Evolutionary conservation across 2,113 vertebrate genomes (phyloP).

Genomic region (Channa maculata): DNA sequence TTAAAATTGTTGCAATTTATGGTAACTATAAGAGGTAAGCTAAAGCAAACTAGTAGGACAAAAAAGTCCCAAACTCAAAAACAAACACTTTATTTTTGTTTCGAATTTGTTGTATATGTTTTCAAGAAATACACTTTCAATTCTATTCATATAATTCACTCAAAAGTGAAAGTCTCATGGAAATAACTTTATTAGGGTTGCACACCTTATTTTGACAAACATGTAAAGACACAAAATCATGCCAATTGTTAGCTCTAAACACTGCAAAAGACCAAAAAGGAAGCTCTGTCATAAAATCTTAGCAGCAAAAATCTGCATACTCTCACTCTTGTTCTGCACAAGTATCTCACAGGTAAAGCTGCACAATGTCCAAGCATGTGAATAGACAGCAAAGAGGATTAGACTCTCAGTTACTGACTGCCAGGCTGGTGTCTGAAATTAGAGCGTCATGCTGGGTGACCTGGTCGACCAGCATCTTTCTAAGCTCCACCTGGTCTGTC

Average conservation of each 20-base stretch:
- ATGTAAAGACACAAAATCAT: neutral
- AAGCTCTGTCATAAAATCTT: neutral
- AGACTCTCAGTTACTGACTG: slow-evolving; percentile 42
- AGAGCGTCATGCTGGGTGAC: slow-evolving; percentile 42
- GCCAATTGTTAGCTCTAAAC: neutral
- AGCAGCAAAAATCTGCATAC: neutral
- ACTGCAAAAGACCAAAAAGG: neutral
- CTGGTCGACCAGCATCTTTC: slow-evolving; percentile 42
- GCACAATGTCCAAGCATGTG: slow-evolving; percentile 33
- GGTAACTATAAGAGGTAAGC: neutral
- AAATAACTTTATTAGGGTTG: slow-evolving; percentile 22
- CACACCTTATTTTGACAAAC: slow-evolving; percentile 7
- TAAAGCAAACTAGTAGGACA: neutral
- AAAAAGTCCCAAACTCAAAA: no score
- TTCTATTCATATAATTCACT: no score
- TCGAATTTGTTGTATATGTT: no score
- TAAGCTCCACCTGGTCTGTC: slow-evolving; percentile 35
- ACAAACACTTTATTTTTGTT: no score
- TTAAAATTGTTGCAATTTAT: no score
- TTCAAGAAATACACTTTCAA: no score
- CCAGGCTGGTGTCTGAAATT: slow-evolving; percentile 59
- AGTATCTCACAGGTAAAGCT: slow-evolving; percentile 34
- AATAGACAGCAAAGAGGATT: slow-evolving; percentile 73
- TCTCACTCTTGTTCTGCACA: neutral
- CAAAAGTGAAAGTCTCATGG: neutral